phyloP scores from a whole-genome alignment of 2,888 invertebrate species.

The Ferdinandea cuprea region DNA sequence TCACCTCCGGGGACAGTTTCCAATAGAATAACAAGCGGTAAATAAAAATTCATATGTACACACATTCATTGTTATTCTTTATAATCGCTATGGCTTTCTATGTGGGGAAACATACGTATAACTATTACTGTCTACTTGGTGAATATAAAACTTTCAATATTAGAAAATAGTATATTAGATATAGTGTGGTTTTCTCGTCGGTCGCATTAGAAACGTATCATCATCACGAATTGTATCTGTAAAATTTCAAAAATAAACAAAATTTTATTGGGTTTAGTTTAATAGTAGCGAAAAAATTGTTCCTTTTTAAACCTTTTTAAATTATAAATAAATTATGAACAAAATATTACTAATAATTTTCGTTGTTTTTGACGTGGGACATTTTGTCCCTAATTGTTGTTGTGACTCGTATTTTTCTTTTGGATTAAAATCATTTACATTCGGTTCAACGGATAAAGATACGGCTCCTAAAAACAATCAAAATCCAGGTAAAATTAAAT shows the following conservation, averaged over 20 bases:
- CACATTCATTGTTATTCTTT: not conserved
- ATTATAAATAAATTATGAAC: slow-evolving; percentile 25
- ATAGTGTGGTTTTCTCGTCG: slow-evolving; percentile 27
- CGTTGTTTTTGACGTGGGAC: not conserved
- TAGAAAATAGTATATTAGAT: slow-evolving; percentile 23
- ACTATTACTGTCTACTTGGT: not conserved
- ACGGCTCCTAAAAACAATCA: slow-evolving; percentile 7
- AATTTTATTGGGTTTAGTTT: not conserved
- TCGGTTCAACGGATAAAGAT: slow-evolving; percentile 5
- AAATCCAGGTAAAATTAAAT: slow-evolving; percentile 27
- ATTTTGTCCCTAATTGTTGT: not conserved
- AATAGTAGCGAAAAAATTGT: too few species aligned
- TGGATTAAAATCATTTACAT: slow-evolving; percentile 27
- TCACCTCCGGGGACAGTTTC: slow-evolving; percentile 31
- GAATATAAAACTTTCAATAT: slow-evolving; percentile 28
- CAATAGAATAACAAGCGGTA: slow-evolving; percentile 26
- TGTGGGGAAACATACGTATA: slow-evolving; percentile 24
- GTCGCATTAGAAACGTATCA: slow-evolving; percentile 16
- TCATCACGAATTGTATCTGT: not conserved
- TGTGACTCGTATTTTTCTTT: slow-evolving; percentile 2
- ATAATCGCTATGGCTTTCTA: slow-evolving; percentile 20
- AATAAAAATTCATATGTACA: not conserved
- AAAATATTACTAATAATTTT: not conserved
- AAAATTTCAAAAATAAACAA: not conserved
- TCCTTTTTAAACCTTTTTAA: too few species aligned